phyloP scores from a whole-genome alignment of 2,113 vertebrate species.

The Cervus canadensis region DNA sequence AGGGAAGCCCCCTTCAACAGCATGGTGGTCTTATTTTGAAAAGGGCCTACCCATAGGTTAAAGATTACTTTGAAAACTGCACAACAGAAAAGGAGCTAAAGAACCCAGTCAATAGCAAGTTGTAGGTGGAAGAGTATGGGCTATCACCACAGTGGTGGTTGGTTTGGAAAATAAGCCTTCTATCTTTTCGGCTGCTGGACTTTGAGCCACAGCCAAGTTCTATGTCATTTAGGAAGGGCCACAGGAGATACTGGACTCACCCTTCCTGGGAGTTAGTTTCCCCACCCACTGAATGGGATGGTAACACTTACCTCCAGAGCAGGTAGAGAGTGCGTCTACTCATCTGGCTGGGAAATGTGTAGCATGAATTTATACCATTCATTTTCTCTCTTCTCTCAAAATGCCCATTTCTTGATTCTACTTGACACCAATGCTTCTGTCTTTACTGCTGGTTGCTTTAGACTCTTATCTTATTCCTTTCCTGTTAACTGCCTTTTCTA shows the following conservation, averaged over 20 bases:
- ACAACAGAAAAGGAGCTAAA: background rate
- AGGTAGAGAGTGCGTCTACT: background rate
- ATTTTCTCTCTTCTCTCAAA: background rate
- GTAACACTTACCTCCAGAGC: background rate
- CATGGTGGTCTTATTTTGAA: background rate
- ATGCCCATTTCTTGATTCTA: background rate
- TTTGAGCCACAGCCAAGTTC: background rate
- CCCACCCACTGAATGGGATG: background rate
- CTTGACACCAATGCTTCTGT: background rate
- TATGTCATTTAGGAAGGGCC: background rate
- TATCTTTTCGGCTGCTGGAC: background rate
- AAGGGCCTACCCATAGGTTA: background rate
- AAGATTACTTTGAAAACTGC: background rate
- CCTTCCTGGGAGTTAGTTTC: background rate
- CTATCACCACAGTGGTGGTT: background rate
- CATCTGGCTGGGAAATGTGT: background rate
- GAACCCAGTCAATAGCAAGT: background rate
- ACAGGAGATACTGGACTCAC: background rate
- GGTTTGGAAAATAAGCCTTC: background rate
- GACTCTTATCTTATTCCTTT: background rate
- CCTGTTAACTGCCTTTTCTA: background rate
- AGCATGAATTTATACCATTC: background rate
- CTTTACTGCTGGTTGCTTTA: background rate
- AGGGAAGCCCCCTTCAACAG: background rate
- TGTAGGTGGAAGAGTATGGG: background rate